These are phyloP conservation scores for Molossus molossus DNA, from an alignment of 2,797 vertebrate species.

Conservation along the genomic window DNA sequence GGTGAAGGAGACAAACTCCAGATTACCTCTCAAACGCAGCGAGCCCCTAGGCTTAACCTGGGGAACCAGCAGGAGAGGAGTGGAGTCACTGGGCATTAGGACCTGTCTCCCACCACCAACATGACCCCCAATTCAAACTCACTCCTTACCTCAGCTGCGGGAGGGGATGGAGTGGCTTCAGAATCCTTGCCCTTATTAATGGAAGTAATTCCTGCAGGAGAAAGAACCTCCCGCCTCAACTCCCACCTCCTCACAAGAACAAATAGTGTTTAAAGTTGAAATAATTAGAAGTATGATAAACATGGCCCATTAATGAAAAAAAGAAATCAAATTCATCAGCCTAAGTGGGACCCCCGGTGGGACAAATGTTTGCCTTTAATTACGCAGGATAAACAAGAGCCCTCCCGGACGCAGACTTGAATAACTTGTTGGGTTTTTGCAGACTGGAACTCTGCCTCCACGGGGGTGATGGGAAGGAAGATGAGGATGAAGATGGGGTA, in stretches of 20 bases:
- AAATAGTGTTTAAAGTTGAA: slow-evolving; percentile 91
- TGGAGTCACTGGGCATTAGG: background rate
- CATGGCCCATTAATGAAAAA: slow-evolving; percentile 91
- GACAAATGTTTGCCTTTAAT: slow-evolving; percentile 91
- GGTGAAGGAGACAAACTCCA: slow-evolving; percentile 59
- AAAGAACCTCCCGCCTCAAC: slow-evolving; percentile 32
- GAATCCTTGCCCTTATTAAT: slow-evolving; percentile 64
- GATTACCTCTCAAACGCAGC: slow-evolving; percentile 61
- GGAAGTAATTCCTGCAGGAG: slow-evolving; percentile 53
- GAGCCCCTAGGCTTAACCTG: slow-evolving; percentile 10
- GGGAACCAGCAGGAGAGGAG: background rate
- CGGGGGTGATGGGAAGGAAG: slow-evolving; percentile 29
- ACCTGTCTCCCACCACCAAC: background rate
- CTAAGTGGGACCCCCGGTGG: slow-evolving; percentile 92
- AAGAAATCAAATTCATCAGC: slow-evolving; percentile 92
- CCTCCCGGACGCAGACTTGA: slow-evolving; percentile 65
- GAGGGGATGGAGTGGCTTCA: background rate
- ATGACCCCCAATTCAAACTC: background rate
- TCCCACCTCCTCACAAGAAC: slow-evolving; percentile 84
- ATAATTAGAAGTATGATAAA: slow-evolving; percentile 93
- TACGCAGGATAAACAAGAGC: slow-evolving; percentile 89
- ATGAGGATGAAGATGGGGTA: background rate
- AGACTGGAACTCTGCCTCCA: slow-evolving; percentile 54
- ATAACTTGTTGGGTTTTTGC: slow-evolving; percentile 79
- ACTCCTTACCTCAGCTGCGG: background rate